Percentiles rank a stretch among this genome's conserved stretches.
Evolutionary conservation across 2,797 vertebrate species (phyloP).

Genomic region (Lagorchestes hirsutus): DNA sequence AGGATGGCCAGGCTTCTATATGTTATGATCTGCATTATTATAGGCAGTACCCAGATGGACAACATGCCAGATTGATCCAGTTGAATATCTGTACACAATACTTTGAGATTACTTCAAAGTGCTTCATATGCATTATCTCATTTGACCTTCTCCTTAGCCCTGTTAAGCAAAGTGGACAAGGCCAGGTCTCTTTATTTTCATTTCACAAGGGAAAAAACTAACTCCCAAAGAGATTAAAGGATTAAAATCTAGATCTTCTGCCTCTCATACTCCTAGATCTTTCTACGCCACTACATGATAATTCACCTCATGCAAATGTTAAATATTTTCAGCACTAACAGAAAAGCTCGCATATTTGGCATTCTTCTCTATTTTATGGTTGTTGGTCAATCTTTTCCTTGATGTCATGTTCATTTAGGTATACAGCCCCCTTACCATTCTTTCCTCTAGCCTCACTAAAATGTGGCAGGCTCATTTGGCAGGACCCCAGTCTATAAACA

Average conservation of each 20-base stretch:
- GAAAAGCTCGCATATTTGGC: slow-evolving; percentile 46
- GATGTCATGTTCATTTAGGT: slow-evolving; percentile 47
- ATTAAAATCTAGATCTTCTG: slow-evolving; percentile 50
- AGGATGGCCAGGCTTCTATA: not conserved
- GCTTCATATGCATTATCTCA: not conserved
- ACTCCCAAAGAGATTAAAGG: slow-evolving; percentile 12
- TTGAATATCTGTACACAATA: not conserved
- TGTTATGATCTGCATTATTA: not conserved
- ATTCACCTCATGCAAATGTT: slow-evolving; percentile 3
- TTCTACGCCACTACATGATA: not conserved
- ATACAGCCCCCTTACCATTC: slow-evolving; percentile 30
- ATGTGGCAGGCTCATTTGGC: not conserved
- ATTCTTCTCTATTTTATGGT: slow-evolving; percentile 42
- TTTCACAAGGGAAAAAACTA: slow-evolving; percentile 49
- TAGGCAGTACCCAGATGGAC: not conserved
- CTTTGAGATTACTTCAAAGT: not conserved
- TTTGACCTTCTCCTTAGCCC: not conserved
- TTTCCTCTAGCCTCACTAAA: slow-evolving; percentile 22
- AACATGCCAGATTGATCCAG: not conserved
- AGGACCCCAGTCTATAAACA: slow-evolving; percentile 50
- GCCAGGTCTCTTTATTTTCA: not conserved
- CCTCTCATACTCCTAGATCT: not conserved
- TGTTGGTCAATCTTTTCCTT: slow-evolving; percentile 53
- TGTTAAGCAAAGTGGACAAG: not conserved
- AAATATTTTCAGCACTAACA: slow-evolving; percentile 39